These are phyloP conservation scores for Petrolisthes manimaculis DNA, from an alignment of 2,888 invertebrate genomes.

Conservation along the genomic window DNA sequence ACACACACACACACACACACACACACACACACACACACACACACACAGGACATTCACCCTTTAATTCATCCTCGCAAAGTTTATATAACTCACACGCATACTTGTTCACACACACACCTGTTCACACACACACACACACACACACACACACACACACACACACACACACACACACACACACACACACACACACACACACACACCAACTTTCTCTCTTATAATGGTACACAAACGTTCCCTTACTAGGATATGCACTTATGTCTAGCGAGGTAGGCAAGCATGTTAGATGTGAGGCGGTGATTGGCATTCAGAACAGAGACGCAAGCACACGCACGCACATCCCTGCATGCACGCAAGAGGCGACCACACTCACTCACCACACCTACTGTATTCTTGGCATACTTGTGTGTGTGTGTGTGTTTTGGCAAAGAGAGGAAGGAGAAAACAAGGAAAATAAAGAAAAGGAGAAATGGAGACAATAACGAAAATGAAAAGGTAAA, in stretches of 20 bases:
- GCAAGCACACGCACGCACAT: neutral
- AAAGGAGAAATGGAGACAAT: no score
- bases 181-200: slow-evolving; percentile 13
- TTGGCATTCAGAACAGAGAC: neutral
- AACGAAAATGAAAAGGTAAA: no score
- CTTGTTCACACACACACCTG: no score
- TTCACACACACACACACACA: neutral
- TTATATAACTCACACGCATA: neutral
- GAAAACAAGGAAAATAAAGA: no score
- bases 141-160: neutral
- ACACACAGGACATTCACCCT: neutral
- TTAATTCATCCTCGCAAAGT: neutral
- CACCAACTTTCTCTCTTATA: neutral
- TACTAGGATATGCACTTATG: neutral
- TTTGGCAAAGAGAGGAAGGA: no score
- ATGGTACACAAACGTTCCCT: neutral
- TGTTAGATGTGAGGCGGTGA: neutral
- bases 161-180: neutral
- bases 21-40: slow-evolving; percentile 29
- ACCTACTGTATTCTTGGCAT: neutral
- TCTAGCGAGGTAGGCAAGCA: no score
- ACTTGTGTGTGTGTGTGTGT: neutral
- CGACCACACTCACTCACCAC: neutral
- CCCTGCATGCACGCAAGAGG: neutral
- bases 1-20: slow-evolving; percentile 31